A percentile compares a stretch with the other conserved stretches of the same genome.
These are phyloP conservation scores for Pogonophryne albipinna DNA, from an alignment of 2,797 vertebrate genomes.

Conservation along the genomic window DNA sequence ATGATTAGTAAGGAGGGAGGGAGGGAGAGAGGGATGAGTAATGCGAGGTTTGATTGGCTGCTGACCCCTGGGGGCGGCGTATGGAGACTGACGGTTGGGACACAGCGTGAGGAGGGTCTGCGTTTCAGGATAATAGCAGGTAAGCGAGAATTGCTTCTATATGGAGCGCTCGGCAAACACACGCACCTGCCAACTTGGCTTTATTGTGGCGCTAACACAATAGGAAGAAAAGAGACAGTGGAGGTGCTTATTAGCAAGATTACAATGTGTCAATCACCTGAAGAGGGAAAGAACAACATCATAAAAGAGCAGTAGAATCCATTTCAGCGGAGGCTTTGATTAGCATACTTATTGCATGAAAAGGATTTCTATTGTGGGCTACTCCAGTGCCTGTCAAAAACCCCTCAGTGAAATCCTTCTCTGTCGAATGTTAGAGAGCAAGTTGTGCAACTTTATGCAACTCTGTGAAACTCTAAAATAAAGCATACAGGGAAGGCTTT, in stretches of 20 bases:
- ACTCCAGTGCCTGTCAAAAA: constrained; percentile 59
- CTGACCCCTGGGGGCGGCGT: constrained; percentile 62
- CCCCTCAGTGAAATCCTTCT: constrained; percentile 29
- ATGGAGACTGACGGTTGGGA: constrained; percentile 53
- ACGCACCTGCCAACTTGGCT: constrained; percentile 58
- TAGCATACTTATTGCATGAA: constrained; percentile 70
- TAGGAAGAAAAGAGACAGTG: constrained; percentile 59
- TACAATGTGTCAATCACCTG: constrained; percentile 78
- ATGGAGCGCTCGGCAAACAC: constrained; percentile 43
- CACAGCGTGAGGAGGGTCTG: constrained; percentile 26
- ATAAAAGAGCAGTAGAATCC: constrained; percentile 72
- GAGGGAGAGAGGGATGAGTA: constrained; percentile 52
- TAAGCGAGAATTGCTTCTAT: constrained; percentile 49
- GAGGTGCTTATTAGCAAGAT: constrained; percentile 83
- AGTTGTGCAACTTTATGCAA: constrained; percentile 45
- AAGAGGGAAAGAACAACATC: constrained; percentile 63
- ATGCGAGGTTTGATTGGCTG: constrained; percentile 70
- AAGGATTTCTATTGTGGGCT: constrained; percentile 58
- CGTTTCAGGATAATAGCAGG: constrained; percentile 65
- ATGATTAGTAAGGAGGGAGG: constrained; percentile 63
- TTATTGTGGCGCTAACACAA: constrained; percentile 71
- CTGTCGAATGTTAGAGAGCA: constrained; percentile 23
- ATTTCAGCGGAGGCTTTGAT: constrained; percentile 73
- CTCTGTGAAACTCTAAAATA: constrained; percentile 32
- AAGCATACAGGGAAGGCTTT: background rate